Evolutionary conservation across 2,797 vertebrate genomes (phyloP).

Genomic region (Sebastes steindachneri): DNA sequence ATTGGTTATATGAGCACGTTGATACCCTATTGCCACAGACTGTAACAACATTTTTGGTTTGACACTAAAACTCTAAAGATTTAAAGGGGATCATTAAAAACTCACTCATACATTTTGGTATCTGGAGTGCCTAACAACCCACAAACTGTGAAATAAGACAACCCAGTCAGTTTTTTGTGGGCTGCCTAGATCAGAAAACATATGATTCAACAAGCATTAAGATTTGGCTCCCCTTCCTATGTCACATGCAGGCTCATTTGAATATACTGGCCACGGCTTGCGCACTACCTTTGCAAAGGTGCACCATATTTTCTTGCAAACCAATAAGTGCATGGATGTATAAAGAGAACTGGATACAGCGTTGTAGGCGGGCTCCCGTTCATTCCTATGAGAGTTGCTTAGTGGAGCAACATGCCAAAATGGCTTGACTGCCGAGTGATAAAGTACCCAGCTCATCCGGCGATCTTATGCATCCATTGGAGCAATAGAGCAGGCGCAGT

Average conservation of each 20-base stretch:
- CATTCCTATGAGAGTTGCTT: too few relatives aligned
- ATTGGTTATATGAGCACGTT: not conserved
- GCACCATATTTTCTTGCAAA: too few relatives aligned
- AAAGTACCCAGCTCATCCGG: too few relatives aligned
- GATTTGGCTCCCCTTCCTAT: too few relatives aligned
- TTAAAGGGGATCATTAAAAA: not conserved
- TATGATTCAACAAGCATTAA: too few relatives aligned
- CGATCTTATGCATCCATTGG: too few relatives aligned
- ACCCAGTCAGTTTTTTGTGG: accelerated
- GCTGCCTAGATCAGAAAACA: too few relatives aligned
- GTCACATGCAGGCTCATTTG: not conserved
- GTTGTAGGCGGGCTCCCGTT: not conserved
- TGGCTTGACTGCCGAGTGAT: too few relatives aligned
- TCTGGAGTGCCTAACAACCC: not conserved
- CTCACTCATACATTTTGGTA: not conserved
- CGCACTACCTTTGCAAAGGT: too few relatives aligned
- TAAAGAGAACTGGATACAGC: not conserved
- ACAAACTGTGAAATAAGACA: not conserved
- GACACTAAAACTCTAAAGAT: not conserved
- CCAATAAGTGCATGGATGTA: not conserved
- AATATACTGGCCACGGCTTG: not conserved
- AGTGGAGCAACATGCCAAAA: too few relatives aligned
- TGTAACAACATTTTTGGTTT: not conserved
- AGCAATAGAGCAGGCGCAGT: accelerated
- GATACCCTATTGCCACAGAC: not conserved